Base-by-base conservation (phyloP, 2,797 vertebrate species). In the Lutjanus argentimaculatus region DNA sequence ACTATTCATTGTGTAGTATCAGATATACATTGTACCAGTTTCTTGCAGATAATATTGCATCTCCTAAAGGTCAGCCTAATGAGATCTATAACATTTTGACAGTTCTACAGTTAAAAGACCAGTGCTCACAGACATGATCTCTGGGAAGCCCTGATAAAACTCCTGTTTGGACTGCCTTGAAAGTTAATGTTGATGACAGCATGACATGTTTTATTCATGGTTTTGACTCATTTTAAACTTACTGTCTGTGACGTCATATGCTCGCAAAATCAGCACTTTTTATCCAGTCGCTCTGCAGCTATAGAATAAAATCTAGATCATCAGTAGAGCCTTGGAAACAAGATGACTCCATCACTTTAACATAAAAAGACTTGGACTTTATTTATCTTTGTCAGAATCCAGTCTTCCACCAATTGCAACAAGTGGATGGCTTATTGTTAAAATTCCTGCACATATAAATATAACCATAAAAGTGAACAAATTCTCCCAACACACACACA, bases 251-350 rank as follows among this genome's bases (percentile, higher is more conserved):
- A 43, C 15, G 8, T 43, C 10, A 40, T 56, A n/a, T 69, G 10
- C 14, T 11, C 2, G 11, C 10, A 61, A 48, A 69, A 42, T 36
- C 21, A 64, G 14, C 11, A 12, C 2, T 14, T 69, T 16, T 30
- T 42, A 21, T 51, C 42, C n/a, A 52, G 4, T 49, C 13, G 16
- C n/a, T 64, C 2, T 65, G 36, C 42, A 62, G 22, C 11, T 22
- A 40, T 48, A 51, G 13, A 59, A 49, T 63, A 58, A 56, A 64
- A 73, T 53, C n/a, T 42, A 8, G 10, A 77, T 77, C 21, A 55
- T 63, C 49, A 49, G 14, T 61, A 10, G 17, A 70, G 1, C 22
- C 19, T 42, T 51, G 30, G 16, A 25, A n/a, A 58, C 51, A 63
- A 52, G 2, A 40, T 6, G 14, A 17, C 4, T 10, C 9, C 21